A percentile compares a stretch with the other conserved stretches of the same genome.
These are phyloP conservation scores for Tylochromis polylepis DNA, from an alignment of 2,113 vertebrate genomes.

Conservation along the genomic window DNA sequence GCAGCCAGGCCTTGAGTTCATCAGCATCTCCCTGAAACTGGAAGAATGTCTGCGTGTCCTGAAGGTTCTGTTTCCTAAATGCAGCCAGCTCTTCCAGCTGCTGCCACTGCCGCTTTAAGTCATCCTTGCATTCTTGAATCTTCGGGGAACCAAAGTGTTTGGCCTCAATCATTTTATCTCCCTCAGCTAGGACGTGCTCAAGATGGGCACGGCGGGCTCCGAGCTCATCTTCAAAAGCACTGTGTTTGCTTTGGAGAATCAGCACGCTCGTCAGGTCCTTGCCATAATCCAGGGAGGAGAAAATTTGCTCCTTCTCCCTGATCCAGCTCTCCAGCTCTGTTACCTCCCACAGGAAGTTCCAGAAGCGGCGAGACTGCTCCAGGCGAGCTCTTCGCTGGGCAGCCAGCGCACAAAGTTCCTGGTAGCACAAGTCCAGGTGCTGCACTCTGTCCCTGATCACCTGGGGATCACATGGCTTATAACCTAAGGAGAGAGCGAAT, in stretches of 20 bases:
- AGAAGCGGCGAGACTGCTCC: constrained; percentile 86
- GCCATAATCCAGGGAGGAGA: constrained; percentile 89
- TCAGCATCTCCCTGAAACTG: constrained; percentile 93
- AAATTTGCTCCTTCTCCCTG: constrained; percentile 93
- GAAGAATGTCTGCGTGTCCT: constrained; percentile 86
- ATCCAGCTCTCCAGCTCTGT: constrained; percentile 92
- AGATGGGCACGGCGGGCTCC: constrained; percentile 76
- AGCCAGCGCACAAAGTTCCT: constrained; percentile 81
- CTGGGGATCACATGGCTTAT: constrained; percentile 93
- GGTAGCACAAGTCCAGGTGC: constrained; percentile 85
- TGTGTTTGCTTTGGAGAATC: constrained; percentile 88
- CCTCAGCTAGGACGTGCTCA: constrained; percentile 74
- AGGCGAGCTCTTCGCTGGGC: constrained; percentile 78
- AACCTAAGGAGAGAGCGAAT: constrained; percentile 68
- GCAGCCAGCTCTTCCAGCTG: constrained; percentile 88
- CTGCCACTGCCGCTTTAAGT: constrained; percentile 81
- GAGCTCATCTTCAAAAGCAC: constrained; percentile 89
- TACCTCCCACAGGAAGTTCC: constrained; percentile 93
- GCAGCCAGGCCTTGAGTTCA: constrained; percentile 83
- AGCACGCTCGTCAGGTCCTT: constrained; percentile 90
- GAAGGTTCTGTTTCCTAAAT: constrained; percentile 84
- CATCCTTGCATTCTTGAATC: constrained; percentile 73
- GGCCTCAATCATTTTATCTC: constrained; percentile 73
- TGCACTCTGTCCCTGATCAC: constrained; percentile 88
- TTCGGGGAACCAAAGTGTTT: constrained; percentile 76